Conservation (phyloP, 2,888 invertebrate species). For the Dasypolia templi region DNA sequence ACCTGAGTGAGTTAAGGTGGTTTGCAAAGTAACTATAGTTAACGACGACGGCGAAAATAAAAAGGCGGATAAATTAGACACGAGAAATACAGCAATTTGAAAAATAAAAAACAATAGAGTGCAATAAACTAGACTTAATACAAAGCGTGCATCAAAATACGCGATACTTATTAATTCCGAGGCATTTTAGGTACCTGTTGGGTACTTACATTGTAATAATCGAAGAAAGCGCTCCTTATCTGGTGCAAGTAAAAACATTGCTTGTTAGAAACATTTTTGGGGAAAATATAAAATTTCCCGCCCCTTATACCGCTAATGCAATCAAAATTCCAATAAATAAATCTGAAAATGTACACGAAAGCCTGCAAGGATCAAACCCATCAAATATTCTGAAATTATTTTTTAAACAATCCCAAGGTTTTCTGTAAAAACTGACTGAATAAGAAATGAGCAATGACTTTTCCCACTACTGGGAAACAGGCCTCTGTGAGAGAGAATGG, state of each 20-base stretch:
- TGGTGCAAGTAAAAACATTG: conserved; percentile 27
- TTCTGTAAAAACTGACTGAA: neutral
- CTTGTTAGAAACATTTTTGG: neutral
- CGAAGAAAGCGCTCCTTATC: conserved; percentile 43
- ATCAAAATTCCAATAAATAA: neutral
- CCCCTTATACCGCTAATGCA: neutral
- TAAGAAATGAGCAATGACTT: neutral
- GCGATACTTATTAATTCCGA: neutral
- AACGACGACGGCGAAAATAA: neutral
- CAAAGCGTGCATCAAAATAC: neutral
- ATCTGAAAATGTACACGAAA: neutral
- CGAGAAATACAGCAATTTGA: neutral
- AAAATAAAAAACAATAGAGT: neutral
- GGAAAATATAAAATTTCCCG: neutral
- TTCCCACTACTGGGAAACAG: neutral
- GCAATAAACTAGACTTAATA: neutral
- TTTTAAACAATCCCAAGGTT: neutral
- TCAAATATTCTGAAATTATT: too few species aligned
- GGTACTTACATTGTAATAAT: conserved; percentile 56
- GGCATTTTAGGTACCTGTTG: neutral
- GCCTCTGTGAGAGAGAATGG: too few species aligned
- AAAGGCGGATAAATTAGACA: neutral
- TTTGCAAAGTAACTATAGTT: neutral
- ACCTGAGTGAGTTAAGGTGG: neutral
- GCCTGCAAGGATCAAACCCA: neutral